These are phyloP conservation scores for Bemisia tabaci DNA, from an alignment of 1,140 invertebrate genomes.

Conservation along the genomic window DNA sequence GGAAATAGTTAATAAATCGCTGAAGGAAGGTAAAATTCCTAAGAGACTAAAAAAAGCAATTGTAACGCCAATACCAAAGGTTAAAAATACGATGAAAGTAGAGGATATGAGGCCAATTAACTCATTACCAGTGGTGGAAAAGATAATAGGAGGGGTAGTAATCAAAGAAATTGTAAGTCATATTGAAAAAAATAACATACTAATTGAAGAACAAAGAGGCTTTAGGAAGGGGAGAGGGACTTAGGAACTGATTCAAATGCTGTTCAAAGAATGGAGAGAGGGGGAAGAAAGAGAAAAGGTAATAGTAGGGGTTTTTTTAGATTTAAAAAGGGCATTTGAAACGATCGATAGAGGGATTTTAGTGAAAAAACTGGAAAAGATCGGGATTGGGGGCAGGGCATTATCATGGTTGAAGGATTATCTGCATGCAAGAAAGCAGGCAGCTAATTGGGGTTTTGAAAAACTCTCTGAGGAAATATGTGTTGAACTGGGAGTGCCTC, in stretches of 20 bases:
- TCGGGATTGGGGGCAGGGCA: conserved; percentile 2
- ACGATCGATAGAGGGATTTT: conserved; percentile 12
- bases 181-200: neutral
- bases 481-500: conserved; percentile 1
- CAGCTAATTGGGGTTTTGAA: conserved; percentile 7
- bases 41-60: neutral
- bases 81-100: neutral
- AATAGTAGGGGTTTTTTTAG: conserved; percentile 11
- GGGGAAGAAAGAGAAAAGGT: neutral
- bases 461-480: neutral
- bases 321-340: conserved; percentile 15
- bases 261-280: neutral
- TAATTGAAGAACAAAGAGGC: neutral
- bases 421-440: conserved; percentile 6
- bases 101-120: neutral
- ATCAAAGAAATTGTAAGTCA: neutral
- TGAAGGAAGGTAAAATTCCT: neutral
- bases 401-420: conserved; percentile 11
- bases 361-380: conserved; percentile 9
- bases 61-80: neutral
- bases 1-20: neutral
- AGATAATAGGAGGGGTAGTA: neutral
- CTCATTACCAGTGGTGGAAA: neutral
- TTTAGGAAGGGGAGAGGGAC: neutral
- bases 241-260: neutral